A percentile compares a stretch with the other conserved stretches of the same genome.
Conservation (phyloP, 2,113 vertebrate species). For the Pipa parva region DNA sequence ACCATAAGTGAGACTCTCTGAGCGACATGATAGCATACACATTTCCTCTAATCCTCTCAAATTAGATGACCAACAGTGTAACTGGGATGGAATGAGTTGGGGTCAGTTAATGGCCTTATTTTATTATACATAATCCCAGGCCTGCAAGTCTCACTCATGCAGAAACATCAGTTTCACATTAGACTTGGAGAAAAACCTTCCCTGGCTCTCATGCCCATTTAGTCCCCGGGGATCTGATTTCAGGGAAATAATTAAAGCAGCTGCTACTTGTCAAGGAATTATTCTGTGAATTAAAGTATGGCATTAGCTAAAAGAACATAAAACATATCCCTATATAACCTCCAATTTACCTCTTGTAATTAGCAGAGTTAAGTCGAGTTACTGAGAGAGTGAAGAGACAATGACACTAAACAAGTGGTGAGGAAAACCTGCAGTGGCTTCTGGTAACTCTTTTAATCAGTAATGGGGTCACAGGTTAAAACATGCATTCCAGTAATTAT, state of each 20-base stretch:
- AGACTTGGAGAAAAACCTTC: constrained; percentile 49
- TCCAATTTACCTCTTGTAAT: constrained; percentile 44
- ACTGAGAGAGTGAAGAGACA: constrained; percentile 40
- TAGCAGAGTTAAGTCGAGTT: constrained; percentile 28
- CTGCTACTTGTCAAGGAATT: constrained; percentile 56
- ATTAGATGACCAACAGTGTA: background rate
- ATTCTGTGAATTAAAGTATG: constrained; percentile 58
- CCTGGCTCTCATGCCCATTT: constrained; percentile 53
- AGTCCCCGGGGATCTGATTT: constrained; percentile 55
- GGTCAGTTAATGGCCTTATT: constrained; percentile 20
- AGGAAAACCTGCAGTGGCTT: background rate
- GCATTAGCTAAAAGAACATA: constrained; percentile 56
- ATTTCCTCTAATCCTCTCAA: background rate
- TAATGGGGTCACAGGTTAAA: background rate
- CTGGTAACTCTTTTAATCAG: background rate
- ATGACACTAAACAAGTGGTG: constrained; percentile 58
- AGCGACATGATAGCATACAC: background rate
- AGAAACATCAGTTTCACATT: constrained; percentile 52
- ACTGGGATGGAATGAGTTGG: background rate
- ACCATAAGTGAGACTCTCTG: no score
- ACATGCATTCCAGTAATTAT: background rate
- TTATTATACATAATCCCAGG: constrained; percentile 22
- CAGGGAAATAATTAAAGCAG: constrained; percentile 54
- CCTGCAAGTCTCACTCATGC: constrained; percentile 22
- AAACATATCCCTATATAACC: constrained; percentile 56